Evolutionary conservation across 2,888 invertebrate species (phyloP).

Genomic region (Ornithoptera priamus): DNA sequence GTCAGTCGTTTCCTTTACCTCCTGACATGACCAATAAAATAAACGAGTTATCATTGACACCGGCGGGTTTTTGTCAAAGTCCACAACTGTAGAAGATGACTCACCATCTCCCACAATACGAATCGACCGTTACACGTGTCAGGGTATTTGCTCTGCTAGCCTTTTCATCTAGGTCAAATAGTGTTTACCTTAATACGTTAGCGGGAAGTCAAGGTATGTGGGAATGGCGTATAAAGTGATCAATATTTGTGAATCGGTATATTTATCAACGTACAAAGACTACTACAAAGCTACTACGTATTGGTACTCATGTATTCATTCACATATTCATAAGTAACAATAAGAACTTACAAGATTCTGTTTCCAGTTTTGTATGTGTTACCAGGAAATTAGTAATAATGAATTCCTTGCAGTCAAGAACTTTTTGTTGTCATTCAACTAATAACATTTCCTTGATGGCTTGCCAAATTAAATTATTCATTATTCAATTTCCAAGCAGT

Average conservation of each 20-base stretch:
- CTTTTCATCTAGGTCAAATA: constrained; percentile 14
- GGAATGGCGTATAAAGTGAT: background rate
- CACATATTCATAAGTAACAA: background rate
- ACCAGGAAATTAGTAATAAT: no score
- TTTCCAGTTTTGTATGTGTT: no score
- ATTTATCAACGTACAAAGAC: background rate
- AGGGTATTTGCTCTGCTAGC: constrained; percentile 23
- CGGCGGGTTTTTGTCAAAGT: constrained; percentile 15
- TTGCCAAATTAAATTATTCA: no score
- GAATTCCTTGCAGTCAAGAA: no score
- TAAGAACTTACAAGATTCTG: no score
- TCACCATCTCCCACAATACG: constrained; percentile 24
- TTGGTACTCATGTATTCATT: background rate
- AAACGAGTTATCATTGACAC: constrained; percentile 23
- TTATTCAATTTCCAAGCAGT: no score
- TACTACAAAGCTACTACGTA: no score
- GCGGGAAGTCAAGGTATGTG: background rate
- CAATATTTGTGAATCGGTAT: background rate
- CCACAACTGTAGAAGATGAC: constrained; percentile 23
- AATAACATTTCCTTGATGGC: no score
- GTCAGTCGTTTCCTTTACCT: constrained; percentile 3
- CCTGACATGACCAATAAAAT: constrained; percentile 18
- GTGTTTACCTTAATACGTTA: constrained; percentile 15
- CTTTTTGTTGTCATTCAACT: no score
- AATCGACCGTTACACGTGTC: constrained; percentile 26